Evolutionary conservation across 2,888 invertebrate species (phyloP).

Genomic region (Hypolimnas misippus): DNA sequence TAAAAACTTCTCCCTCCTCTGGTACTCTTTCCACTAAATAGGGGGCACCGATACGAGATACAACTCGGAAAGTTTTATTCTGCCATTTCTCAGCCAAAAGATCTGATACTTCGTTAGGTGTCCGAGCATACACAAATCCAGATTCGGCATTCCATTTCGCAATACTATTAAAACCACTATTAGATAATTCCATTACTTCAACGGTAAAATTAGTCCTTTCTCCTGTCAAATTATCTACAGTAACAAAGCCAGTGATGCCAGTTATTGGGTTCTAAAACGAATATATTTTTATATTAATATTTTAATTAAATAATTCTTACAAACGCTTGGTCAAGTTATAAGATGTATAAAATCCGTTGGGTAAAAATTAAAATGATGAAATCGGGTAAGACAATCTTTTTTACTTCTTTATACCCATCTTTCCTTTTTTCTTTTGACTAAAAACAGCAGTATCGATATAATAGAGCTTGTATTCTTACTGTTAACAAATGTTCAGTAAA

Average conservation of each 20-base stretch:
- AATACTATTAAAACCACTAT: constrained; percentile 81
- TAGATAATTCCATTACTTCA: constrained; percentile 86
- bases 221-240: constrained; percentile 30
- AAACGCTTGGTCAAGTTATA: no score
- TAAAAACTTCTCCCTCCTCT: constrained; percentile 82
- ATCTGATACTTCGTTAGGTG: constrained; percentile 66
- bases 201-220: constrained; percentile 84
- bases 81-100: constrained; percentile 80
- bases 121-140: constrained; percentile 67
- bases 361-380: no score
- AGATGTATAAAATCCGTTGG: no score
- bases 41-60: constrained; percentile 87
- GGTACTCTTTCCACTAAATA: constrained; percentile 85
- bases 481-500: constrained; percentile 29
- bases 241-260: constrained; percentile 32
- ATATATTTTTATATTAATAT: no score
- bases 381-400: no score
- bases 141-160: constrained; percentile 74
- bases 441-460: no score
- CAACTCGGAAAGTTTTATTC: constrained; percentile 87
- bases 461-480: no score
- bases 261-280: constrained; percentile 31
- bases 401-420: no score
- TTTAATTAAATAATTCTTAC: no score
- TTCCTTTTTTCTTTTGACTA: no score